These are phyloP conservation scores for Phaonia tiefii DNA, from an alignment of 2,888 invertebrate species.

Conservation along the genomic window DNA sequence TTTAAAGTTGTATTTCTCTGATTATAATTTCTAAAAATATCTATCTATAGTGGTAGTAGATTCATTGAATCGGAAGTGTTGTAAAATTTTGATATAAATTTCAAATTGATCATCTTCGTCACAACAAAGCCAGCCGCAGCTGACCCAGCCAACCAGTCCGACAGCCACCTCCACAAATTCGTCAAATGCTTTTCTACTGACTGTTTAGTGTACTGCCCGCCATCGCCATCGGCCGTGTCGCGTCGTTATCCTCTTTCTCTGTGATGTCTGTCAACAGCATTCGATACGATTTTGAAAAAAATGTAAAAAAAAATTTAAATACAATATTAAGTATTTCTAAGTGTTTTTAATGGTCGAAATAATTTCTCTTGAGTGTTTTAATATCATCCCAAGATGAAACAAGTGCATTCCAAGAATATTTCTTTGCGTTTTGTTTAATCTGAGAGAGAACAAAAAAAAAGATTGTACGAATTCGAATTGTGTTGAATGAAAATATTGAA, in stretches of 20 bases:
- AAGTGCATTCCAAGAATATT: constrained; percentile 13
- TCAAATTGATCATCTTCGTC: too few species aligned
- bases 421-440: not conserved
- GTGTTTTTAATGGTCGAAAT: not conserved
- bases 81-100: too few species aligned
- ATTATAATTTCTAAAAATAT: too few species aligned
- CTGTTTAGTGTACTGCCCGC: not conserved
- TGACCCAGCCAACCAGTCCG: not conserved
- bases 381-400: not conserved
- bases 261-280: constrained; percentile 5
- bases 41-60: too few species aligned
- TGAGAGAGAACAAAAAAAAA: too few species aligned
- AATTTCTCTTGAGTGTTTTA: not conserved
- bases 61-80: too few species aligned
- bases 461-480: too few species aligned
- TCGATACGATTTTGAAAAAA: not conserved
- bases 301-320: not conserved
- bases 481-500: too few species aligned
- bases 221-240: not conserved
- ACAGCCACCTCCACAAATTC: not conserved
- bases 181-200: not conserved
- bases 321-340: constrained; percentile 3
- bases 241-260: constrained; percentile 1
- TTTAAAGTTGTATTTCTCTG: too few species aligned
- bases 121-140: too few species aligned